A percentile compares a stretch with the other conserved stretches of the same genome.
phyloP scores from a whole-genome alignment of 2,113 vertebrate species.

The Nesoenas mayeri region DNA sequence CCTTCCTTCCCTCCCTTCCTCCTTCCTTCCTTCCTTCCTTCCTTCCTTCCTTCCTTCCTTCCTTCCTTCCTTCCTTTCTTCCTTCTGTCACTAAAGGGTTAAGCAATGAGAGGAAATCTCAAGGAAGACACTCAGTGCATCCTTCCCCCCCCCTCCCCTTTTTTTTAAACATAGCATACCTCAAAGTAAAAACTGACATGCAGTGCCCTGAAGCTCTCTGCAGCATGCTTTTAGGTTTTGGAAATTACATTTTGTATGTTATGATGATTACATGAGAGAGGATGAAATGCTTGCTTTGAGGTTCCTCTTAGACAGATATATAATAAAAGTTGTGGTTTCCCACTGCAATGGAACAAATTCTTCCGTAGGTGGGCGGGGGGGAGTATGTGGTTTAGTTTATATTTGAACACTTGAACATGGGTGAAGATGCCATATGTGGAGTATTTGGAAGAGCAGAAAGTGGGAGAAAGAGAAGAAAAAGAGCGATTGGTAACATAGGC shows the following conservation, averaged over 20 bases:
- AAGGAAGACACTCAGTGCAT: constrained; percentile 32
- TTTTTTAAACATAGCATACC: constrained; percentile 58
- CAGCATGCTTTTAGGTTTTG: constrained; percentile 78
- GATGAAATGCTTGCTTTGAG: constrained; percentile 77
- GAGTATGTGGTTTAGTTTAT: constrained; percentile 38
- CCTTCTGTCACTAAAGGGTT: constrained; percentile 60
- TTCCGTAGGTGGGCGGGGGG: neutral
- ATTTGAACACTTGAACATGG: constrained; percentile 3
- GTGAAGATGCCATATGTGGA: neutral
- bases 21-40: too few relatives aligned
- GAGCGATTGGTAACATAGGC: neutral
- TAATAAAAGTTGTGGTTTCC: constrained; percentile 73
- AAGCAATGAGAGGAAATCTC: constrained; percentile 63
- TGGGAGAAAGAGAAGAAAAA: neutral
- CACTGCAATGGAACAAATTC: constrained; percentile 65
- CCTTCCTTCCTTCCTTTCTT: too few relatives aligned
- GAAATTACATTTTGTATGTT: constrained; percentile 79
- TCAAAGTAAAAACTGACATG: constrained; percentile 76
- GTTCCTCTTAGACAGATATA: constrained; percentile 73
- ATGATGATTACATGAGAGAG: constrained; percentile 73
- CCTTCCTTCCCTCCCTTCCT: constrained; percentile 46
- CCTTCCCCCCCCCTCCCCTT: neutral
- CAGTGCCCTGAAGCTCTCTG: constrained; percentile 72
- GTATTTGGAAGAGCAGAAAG: neutral
- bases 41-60: too few relatives aligned